phyloP scores from a whole-genome alignment of 1,140 invertebrate species.

The Babylonia areolata region DNA sequence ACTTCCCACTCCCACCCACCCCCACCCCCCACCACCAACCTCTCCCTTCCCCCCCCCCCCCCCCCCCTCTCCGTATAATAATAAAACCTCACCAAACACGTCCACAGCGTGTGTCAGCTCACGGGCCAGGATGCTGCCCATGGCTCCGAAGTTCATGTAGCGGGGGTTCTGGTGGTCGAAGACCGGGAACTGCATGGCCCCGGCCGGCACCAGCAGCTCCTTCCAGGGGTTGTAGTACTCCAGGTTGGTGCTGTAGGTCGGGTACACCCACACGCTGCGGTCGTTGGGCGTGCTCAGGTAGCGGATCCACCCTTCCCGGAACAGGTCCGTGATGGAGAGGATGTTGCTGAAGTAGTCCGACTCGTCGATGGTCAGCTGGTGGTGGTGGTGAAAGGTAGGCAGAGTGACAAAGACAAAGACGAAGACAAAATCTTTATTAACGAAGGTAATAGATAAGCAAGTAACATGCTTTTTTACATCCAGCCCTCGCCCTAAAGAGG shows the following conservation, averaged over 20 bases:
- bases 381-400: background rate
- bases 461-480: too few species aligned
- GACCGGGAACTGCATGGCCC: conserved; percentile 64
- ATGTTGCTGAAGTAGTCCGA: conserved; percentile 59
- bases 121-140: conserved; percentile 59
- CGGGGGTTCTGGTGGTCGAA: conserved; percentile 56
- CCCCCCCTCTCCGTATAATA: too few species aligned
- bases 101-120: conserved; percentile 60
- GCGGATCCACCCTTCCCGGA: conserved; percentile 50
- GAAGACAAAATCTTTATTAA: background rate
- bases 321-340: conserved; percentile 52
- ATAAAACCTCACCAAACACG: conserved; percentile 53
- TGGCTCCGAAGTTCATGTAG: conserved; percentile 64
- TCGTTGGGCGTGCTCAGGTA: conserved; percentile 36
- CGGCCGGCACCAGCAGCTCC: conserved; percentile 65
- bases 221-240: conserved; percentile 60
- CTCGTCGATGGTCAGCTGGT: conserved; percentile 5
- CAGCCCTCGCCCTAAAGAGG: too few species aligned
- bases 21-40: background rate
- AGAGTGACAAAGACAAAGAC: background rate
- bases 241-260: conserved; percentile 49
- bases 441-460: background rate
- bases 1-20: background rate
- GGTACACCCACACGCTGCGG: conserved; percentile 50
- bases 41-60: too few species aligned